Evolutionary conservation across 2,797 vertebrate genomes (phyloP), one percentile per base, ranked within the genome.

Genomic region (Threskiornis aethiopicus): DNA sequence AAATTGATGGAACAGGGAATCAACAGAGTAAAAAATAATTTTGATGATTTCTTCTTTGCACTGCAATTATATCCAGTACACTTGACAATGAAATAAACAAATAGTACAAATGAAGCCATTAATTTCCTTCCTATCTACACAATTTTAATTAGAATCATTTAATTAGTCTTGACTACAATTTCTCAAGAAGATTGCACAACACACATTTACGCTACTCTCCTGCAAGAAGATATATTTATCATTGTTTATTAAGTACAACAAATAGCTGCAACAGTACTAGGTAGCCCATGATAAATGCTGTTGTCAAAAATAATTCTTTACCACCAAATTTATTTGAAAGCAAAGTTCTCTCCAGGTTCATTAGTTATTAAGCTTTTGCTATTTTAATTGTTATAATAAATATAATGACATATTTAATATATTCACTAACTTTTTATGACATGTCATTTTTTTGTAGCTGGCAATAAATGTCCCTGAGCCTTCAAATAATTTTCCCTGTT

Each of bases 131-230:
- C 93, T 96, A 97, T 96, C 97, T 95, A 95, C 95, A 97, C 97
- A 97, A 90, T 97, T 98, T 98, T 98, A 98, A 98, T 98, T 98
- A 98, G 97, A 98, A 97, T 94, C 81, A 96, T 97, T 98, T 98
- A 98, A 98, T 98, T 97, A 98, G 96, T 91, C 96, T 98, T 97
- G 95, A 96, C 96, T 97, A 92, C 95, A 97, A 77, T 96, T 97
- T 96, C 94, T 96, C 85, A 85, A 91, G 92, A 96, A 97, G 92
- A 96, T 93, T 95, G 57, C 94, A 93, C 87, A 93, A 41, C 67
- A 72, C 92, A 67, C 92, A 93, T 96, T 96, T 88, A 84, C 96
- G 88, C 92, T 92, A 67, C 75, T 93, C 89, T 73, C 35, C 90
- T 84, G 76, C 62, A 88, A 95, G 88, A 78, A 97, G 90, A 96